A percentile compares a stretch with the other conserved stretches of the same genome.
Conservation (phyloP, 2,113 vertebrate genomes). For the Cebidichthys violaceus region DNA sequence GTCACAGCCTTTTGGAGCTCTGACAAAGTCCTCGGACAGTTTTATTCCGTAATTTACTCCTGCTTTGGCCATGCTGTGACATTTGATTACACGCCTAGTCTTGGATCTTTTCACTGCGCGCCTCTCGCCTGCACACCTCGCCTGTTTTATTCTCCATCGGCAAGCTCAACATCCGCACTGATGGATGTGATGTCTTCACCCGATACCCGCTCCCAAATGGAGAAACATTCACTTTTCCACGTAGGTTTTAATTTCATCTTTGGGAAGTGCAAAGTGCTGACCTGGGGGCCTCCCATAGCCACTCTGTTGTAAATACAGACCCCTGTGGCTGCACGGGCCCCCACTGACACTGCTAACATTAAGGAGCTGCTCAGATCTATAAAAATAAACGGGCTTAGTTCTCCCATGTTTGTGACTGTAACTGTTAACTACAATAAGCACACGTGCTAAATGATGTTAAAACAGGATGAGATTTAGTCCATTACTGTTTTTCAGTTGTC, state of each 20-base stretch:
- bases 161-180: constrained; percentile 54
- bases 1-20: constrained; percentile 50
- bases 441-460: neutral
- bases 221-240: constrained; percentile 62
- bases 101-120: constrained; percentile 67
- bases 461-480: neutral
- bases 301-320: constrained; percentile 26
- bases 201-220: constrained; percentile 66
- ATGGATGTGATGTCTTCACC: constrained; percentile 69
- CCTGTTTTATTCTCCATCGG: constrained; percentile 61
- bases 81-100: constrained; percentile 75
- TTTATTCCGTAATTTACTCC: constrained; percentile 77
- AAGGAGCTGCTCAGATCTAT: constrained; percentile 5
- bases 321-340: constrained; percentile 28
- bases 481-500: neutral
- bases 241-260: constrained; percentile 69
- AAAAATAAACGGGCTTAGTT: neutral
- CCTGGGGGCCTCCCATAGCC: neutral
- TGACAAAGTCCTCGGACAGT: constrained; percentile 65
- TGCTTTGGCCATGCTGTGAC: constrained; percentile 64
- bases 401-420: neutral
- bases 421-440: neutral
- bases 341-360: neutral
- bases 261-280: constrained; percentile 31
- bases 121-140: constrained; percentile 39